Conservation (phyloP, 2,113 vertebrate genomes). For the Lycaon pictus region DNA sequence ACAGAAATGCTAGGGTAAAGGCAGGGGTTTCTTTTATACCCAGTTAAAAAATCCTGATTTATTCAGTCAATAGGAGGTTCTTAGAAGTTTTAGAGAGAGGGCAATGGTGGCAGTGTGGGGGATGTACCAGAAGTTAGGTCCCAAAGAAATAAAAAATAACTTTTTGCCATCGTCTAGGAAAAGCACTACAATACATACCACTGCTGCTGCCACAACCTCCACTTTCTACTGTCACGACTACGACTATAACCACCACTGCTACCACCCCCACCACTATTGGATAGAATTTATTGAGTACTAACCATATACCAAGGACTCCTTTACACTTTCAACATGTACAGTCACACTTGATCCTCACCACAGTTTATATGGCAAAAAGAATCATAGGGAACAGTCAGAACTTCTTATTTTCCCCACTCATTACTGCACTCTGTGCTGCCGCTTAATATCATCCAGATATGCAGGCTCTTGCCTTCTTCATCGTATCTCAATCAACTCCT, state of each 20-base stretch:
- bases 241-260: too few relatives aligned
- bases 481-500: background rate
- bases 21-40: background rate
- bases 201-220: fast-evolving
- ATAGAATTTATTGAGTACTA: background rate
- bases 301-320: background rate
- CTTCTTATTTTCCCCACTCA: background rate
- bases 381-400: background rate
- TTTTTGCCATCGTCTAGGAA: background rate
- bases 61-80: background rate
- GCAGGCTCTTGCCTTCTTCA: background rate
- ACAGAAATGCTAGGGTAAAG: background rate
- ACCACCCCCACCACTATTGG: background rate
- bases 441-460: background rate
- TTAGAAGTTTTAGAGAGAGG: background rate
- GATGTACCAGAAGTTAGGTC: background rate
- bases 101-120: background rate
- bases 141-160: background rate
- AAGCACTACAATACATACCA: background rate
- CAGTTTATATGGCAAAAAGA: background rate
- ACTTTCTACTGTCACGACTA: background rate
- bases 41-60: background rate
- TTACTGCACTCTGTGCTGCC: background rate
- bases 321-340: background rate
- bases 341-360: background rate